Conservation (phyloP, 2,888 invertebrate genomes). For the Plebejus anna region DNA sequence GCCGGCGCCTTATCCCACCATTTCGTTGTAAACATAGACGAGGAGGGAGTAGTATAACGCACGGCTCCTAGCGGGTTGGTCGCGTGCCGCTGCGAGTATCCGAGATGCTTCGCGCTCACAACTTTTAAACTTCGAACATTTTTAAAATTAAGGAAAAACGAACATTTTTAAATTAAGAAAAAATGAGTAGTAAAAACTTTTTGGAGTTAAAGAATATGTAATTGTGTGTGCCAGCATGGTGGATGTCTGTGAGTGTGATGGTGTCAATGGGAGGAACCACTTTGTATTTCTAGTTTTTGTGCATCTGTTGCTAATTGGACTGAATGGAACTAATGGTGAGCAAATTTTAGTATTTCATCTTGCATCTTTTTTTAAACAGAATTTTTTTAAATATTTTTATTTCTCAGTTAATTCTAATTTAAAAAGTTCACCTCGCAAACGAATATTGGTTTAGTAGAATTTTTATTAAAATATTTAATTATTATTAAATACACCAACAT, state of each 20-base stretch:
- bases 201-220: conserved; percentile 61
- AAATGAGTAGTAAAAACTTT: conserved; percentile 19
- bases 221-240: conserved; percentile 76
- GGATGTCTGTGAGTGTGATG: conserved; percentile 76
- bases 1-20: conserved; percentile 68
- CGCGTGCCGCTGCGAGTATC: conserved; percentile 52
- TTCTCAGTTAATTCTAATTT: background rate
- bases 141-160: conserved; percentile 44
- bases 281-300: conserved; percentile 75
- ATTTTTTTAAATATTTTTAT: background rate
- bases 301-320: conserved; percentile 76
- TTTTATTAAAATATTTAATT: background rate
- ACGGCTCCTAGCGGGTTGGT: conserved; percentile 61
- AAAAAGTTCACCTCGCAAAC: background rate
- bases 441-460: background rate
- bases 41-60: conserved; percentile 73
- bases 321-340: conserved; percentile 72
- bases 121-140: conserved; percentile 53
- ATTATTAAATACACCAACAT: too few relatives aligned
- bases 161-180: conserved; percentile 18
- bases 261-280: conserved; percentile 75
- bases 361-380: background rate
- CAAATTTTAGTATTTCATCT: conserved; percentile 44
- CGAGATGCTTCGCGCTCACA: conserved; percentile 49
- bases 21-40: conserved; percentile 72